Evolutionary conservation across 1,140 invertebrate species (phyloP), one percentile per base, ranked within the genome.

Genomic region (Eurosta solidaginis): DNA sequence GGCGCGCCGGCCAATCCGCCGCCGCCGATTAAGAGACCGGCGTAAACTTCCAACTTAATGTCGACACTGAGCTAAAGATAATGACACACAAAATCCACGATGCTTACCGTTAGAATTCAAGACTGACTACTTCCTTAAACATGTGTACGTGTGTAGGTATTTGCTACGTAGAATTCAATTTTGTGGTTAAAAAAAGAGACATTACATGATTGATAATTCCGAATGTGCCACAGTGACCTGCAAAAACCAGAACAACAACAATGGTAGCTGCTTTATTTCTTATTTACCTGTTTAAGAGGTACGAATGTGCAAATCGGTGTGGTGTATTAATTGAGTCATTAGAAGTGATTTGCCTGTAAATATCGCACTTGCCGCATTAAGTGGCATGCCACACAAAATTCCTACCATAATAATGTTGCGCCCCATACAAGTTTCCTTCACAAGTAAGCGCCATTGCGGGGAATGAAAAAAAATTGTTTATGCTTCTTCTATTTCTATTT

Each of bases 271-370:
- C 59, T 1, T 40, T 2, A 36, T 29, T 47, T 47, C 12, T 14
- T 9, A 63, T 17, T 47, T 36, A 36, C 1, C 54, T 33, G 2
- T 17, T 22, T 42, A 33, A n/a, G 54, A 59, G 54, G 54, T 29
- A 36, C 33, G 33, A 68, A 68, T 68, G 59, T 68, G 33, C 54
- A 29, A 29, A 59, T 59, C 59, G 59, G n/a, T 68, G 54, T 68
- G 22, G 33, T 33, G 59, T 29, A 1, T 20, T 68, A 68, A 68
- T 68, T 68, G 36, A 68, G 59, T 42, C 59, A 68, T 68, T 68
- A 68, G 22, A 29, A 68, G 33, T 33, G 22, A 36, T 40, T 68
- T 68, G 40, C 29, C 33, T 9, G 59, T 40, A 42, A 68, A 54
- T 29, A 42, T 36, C n/a, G 7, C 29, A 22, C 33, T 22, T 68